phyloP scores from a whole-genome alignment of 2,797 vertebrate species.

The Euthynnus affinis region DNA sequence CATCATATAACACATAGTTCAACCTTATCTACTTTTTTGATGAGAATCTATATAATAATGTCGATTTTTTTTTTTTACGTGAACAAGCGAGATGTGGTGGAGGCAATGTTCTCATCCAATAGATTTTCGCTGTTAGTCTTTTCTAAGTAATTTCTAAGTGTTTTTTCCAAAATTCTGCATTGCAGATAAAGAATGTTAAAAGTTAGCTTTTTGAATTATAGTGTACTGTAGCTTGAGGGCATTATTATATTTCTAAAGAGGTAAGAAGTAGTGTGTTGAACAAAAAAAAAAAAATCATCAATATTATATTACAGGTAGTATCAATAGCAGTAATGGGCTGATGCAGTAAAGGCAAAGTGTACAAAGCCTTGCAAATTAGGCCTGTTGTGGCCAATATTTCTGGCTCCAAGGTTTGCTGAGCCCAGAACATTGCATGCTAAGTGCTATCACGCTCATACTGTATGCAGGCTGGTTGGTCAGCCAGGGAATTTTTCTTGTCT shows the following conservation, averaged over 20 bases:
- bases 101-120: not conserved
- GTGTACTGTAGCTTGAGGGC: slow-evolving; percentile 2
- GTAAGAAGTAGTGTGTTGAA: slow-evolving; percentile 7
- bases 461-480: slow-evolving; percentile 32
- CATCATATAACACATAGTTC: no score
- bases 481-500: slow-evolving; percentile 77
- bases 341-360: slow-evolving; percentile 17
- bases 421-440: slow-evolving; percentile 46
- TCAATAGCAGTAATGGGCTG: slow-evolving; percentile 11
- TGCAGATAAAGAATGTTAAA: slow-evolving; percentile 13
- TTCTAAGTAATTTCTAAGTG: not conserved
- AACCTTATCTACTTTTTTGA: no score
- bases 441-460: slow-evolving; percentile 25
- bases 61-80: no score
- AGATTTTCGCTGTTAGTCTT: not conserved
- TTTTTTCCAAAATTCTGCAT: slow-evolving; percentile 22
- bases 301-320: slow-evolving; percentile 15
- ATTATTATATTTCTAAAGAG: slow-evolving; percentile 24
- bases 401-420: slow-evolving; percentile 17
- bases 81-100: not conserved
- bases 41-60: no score
- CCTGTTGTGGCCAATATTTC: slow-evolving; percentile 13
- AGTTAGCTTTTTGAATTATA: slow-evolving; percentile 13
- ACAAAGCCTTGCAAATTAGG: slow-evolving; percentile 25
- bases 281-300: slow-evolving; percentile 17